Base-by-base conservation (phyloP, 1,140 invertebrate species). In the Physella acuta region DNA sequence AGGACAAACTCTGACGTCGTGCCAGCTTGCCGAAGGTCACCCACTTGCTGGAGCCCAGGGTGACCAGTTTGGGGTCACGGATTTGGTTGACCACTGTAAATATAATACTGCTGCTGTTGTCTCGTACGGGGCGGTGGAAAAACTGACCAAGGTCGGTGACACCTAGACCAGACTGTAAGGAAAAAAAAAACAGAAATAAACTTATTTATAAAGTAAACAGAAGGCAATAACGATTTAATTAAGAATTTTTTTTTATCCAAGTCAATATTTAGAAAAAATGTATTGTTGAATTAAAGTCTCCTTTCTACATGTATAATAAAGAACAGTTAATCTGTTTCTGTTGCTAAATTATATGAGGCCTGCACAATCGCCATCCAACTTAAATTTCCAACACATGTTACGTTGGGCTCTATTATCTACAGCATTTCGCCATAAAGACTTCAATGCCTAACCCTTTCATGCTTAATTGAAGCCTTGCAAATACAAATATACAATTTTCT, bases 101-200 rank as follows among this genome's bases (percentile, higher is more conserved):
- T 0, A 97, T 93, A n/a, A 95, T 88, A 1, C 93, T 95, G 28
- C 95, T 94, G 80, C 94, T 91, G 1, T 89, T 87, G 82, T 97
- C 94, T 73, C 90, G 88, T 44, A 98, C 84, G 0, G 94, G 94
- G 76, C 93, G 92, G 81, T 96, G 92, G 84, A 94, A 96, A 31
- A 99, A 87, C 83, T 96, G 93, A 17, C 96, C 93, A 67, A 98
- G 86, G 84, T 98, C 94, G 79, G 94, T 92, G 62, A 95, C 89
- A 72, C 93, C 92, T 0, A 98, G 86, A 0, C 94, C 93, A 58
- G 90, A 24, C 59, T 61, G 36, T 2, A 39, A 39, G 14, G 34
- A 36, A 3, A 61, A 39, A n/a, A 60, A 36, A 5, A 14, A 28
- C 53, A 56, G 11, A n/a, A 20, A 14, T 56, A 5, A 56, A 31